A percentile compares a stretch with the other conserved stretches of the same genome.
Evolutionary conservation across 2,888 invertebrate genomes (phyloP).

Genomic region (Beris chalybata): DNA sequence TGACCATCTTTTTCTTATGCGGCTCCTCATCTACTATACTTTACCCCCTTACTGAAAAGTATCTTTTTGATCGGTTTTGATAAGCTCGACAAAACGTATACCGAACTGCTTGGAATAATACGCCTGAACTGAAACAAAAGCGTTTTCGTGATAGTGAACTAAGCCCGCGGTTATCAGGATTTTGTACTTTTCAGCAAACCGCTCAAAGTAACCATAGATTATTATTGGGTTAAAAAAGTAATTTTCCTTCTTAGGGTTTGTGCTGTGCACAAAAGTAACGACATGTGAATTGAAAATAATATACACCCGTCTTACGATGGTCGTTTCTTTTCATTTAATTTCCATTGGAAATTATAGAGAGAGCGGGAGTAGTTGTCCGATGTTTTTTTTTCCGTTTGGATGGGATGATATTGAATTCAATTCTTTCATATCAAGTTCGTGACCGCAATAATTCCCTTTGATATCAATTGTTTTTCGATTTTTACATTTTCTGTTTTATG

Average conservation of each 20-base stretch:
- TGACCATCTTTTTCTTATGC: slow-evolving; percentile 4
- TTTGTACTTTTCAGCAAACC: slow-evolving; percentile 45
- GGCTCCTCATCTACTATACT: background rate
- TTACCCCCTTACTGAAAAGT: background rate
- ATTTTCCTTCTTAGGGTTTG: slow-evolving; percentile 2
- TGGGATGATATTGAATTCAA: too few relatives aligned
- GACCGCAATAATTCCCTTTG: too few relatives aligned
- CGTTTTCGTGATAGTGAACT: slow-evolving; percentile 47
- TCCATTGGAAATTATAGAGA: too few relatives aligned
- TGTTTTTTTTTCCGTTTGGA: too few relatives aligned
- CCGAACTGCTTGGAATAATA: slow-evolving; percentile 13
- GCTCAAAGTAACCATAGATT: slow-evolving; percentile 24
- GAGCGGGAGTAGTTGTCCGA: too few relatives aligned
- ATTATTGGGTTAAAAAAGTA: slow-evolving; percentile 12
- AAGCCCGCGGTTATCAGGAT: slow-evolving; percentile 48
- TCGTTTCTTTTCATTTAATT: too few relatives aligned
- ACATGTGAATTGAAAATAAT: too few relatives aligned
- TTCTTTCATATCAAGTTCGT: too few relatives aligned
- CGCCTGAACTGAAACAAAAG: slow-evolving; percentile 36
- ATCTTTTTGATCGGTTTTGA: slow-evolving; percentile 16
- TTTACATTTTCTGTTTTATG: too few relatives aligned
- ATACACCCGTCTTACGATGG: too few relatives aligned
- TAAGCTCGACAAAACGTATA: background rate
- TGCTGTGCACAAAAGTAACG: background rate
- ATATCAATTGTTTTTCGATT: too few relatives aligned